phyloP scores from a whole-genome alignment of 2,888 invertebrate genomes.

The Lasioglossum morio region DNA sequence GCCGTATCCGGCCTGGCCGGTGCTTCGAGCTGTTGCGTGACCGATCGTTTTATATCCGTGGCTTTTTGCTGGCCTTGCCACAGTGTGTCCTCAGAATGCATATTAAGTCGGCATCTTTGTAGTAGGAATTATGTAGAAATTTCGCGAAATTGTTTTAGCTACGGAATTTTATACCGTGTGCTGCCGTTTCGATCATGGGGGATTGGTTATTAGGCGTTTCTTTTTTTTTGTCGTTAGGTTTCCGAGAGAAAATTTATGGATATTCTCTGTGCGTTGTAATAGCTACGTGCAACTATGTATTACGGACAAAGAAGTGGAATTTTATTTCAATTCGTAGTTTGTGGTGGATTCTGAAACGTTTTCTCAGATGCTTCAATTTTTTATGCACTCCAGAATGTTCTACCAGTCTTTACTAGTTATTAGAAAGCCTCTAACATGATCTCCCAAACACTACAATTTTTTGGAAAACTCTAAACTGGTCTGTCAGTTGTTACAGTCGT shows the following conservation, averaged over 20 bases:
- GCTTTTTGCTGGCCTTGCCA: not conserved
- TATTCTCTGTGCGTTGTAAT: not conserved
- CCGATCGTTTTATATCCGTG: slow-evolving; percentile 23
- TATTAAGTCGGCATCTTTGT: slow-evolving; percentile 8
- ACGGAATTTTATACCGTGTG: not conserved
- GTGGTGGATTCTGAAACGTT: too few relatives aligned
- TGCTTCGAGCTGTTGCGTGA: slow-evolving; percentile 57
- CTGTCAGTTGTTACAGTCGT: too few relatives aligned
- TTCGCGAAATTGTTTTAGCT: not conserved
- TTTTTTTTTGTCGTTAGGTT: not conserved
- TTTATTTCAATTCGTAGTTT: not conserved
- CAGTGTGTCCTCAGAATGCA: slow-evolving; percentile 6
- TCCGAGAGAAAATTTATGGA: not conserved
- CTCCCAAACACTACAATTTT: too few relatives aligned
- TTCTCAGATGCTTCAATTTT: too few relatives aligned
- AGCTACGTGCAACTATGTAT: not conserved
- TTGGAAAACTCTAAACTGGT: too few relatives aligned
- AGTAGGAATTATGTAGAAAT: not conserved
- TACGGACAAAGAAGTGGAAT: not conserved
- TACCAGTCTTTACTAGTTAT: too few relatives aligned
- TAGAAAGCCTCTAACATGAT: too few relatives aligned
- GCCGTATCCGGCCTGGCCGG: slow-evolving; percentile 59
- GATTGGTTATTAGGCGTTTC: not conserved
- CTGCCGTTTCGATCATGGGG: not conserved
- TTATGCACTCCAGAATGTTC: too few relatives aligned